Conservation (phyloP, 2,888 invertebrate species). For the Seira sanloemensis region DNA sequence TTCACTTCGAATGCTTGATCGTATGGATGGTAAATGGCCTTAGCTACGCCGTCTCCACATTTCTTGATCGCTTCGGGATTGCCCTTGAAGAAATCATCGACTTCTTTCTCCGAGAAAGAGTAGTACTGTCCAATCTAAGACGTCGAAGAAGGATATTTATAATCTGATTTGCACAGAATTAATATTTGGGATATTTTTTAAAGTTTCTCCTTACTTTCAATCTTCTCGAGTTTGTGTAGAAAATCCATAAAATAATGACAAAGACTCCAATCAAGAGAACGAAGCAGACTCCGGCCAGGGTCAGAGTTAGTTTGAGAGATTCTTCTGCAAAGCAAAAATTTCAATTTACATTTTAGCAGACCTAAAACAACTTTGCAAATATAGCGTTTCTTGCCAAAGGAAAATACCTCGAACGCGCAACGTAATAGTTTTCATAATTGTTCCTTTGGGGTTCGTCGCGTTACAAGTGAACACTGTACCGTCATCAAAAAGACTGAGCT, state of each 20-base stretch:
- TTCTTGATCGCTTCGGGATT: conserved; percentile 64
- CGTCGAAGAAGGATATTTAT: not conserved
- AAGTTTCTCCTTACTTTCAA: conserved; percentile 6
- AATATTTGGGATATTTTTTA: too few species aligned
- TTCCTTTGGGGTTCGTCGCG: conserved; percentile 65
- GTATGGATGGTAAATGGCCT: conserved; percentile 65
- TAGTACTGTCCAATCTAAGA: conserved; percentile 51
- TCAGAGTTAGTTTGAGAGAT: conserved; percentile 37
- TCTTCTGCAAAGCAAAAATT: conserved; percentile 32
- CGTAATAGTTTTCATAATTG: conserved; percentile 51
- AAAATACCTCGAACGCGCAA: conserved; percentile 56
- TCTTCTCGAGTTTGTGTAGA: conserved; percentile 45
- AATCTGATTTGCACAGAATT: not conserved
- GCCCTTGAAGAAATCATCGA: conserved; percentile 64
- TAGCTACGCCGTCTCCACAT: conserved; percentile 56
- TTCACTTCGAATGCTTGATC: conserved; percentile 62
- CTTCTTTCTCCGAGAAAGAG: conserved; percentile 50
- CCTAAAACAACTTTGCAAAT: not conserved
- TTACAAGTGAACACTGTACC: conserved; percentile 60
- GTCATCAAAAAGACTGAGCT: conserved; percentile 51
- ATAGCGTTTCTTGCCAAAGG: too few species aligned
- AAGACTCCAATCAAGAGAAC: conserved; percentile 42
- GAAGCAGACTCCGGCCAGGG: conserved; percentile 28
- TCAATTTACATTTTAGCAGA: not conserved
- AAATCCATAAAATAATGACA: conserved; percentile 49